A percentile compares a stretch with the other conserved stretches of the same genome.
phyloP scores from a whole-genome alignment of 1,140 invertebrate species.

The Tenebrio molitor region DNA sequence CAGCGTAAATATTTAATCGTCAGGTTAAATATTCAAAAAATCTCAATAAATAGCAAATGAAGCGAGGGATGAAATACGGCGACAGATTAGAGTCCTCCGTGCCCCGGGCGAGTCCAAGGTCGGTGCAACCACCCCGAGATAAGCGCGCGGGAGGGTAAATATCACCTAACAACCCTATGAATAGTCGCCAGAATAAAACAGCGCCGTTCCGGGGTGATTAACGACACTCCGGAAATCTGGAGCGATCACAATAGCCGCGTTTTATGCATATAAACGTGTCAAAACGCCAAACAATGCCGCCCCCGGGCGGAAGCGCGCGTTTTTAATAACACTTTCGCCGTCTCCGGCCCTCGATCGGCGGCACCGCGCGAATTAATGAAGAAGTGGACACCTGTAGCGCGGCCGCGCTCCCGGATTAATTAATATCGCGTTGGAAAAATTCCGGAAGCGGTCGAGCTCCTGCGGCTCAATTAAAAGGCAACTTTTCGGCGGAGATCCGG shows the following conservation, averaged over 20 bases:
- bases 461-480: background rate
- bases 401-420: background rate
- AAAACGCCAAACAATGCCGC: constrained; percentile 20
- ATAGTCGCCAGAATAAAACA: constrained; percentile 10
- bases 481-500: too few relatives aligned
- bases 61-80: background rate
- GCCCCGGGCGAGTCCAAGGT: background rate
- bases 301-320: too few relatives aligned
- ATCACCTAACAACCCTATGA: constrained; percentile 15
- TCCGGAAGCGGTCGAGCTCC: background rate
- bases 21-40: background rate
- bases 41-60: background rate
- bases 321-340: too few relatives aligned
- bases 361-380: constrained; percentile 27
- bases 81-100: background rate
- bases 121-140: background rate
- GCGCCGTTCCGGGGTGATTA: constrained; percentile 5
- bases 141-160: background rate
- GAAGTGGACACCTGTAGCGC: constrained; percentile 22
- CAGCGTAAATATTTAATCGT: background rate
- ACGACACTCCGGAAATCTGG: constrained; percentile 11
- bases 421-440: constrained; percentile 5
- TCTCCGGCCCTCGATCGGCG: too few relatives aligned
- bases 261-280: constrained; percentile 30
- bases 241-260: constrained; percentile 21